Evolutionary conservation across 2,888 invertebrate genomes (phyloP).

Genomic region (Drosophila aldrichi): DNA sequence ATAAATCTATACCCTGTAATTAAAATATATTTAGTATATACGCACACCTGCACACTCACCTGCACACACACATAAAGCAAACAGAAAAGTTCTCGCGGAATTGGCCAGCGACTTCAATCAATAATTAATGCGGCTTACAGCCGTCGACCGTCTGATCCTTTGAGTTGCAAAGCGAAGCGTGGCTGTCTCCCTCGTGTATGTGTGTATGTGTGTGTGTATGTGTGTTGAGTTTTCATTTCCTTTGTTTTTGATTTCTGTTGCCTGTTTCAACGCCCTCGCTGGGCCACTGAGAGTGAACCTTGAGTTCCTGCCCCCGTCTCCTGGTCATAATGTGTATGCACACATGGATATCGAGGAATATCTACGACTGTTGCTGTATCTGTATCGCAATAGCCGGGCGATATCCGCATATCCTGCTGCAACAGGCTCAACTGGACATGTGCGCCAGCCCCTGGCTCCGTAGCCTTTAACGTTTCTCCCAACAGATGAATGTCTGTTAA

Average conservation of each 20-base stretch:
- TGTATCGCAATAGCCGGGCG: conserved; percentile 38
- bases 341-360: conserved; percentile 21
- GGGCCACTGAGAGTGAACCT: conserved; percentile 16
- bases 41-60: not conserved
- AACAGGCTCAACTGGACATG: conserved; percentile 23
- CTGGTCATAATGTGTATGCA: conserved; percentile 49
- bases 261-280: conserved; percentile 50
- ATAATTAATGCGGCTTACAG: conserved; percentile 56
- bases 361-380: conserved; percentile 10
- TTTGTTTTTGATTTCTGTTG: conserved; percentile 27
- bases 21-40: too few relatives aligned
- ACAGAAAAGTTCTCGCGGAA: not conserved
- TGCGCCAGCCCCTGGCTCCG: conserved; percentile 1
- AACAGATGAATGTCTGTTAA: conserved; percentile 76
- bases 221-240: not conserved
- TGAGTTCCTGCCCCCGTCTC: conserved; percentile 10
- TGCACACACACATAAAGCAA: not conserved
- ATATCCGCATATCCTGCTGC: conserved; percentile 45
- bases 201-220: not conserved
- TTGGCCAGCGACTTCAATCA: conserved; percentile 42
- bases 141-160: conserved; percentile 38
- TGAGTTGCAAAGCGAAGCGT: conserved; percentile 27
- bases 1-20: not conserved
- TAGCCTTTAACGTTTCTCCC: conserved; percentile 56
- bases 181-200: not conserved